Conservation (phyloP, 2,888 invertebrate species). For the Cheilosia grossa region DNA sequence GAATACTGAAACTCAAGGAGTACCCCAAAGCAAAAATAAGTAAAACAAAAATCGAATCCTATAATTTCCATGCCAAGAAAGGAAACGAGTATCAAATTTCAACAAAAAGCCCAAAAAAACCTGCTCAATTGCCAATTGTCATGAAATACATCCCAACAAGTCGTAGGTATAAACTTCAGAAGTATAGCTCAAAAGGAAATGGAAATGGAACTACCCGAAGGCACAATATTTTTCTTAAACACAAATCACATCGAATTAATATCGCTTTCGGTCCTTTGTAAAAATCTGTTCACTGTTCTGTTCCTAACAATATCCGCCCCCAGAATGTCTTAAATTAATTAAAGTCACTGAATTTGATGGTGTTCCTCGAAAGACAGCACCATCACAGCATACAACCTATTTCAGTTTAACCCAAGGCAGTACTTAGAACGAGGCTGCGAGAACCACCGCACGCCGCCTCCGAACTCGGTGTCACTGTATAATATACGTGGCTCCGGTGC, state of each 20-base stretch:
- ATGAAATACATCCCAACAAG: slow-evolving; percentile 28
- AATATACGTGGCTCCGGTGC: slow-evolving; percentile 41
- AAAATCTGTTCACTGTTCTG: slow-evolving; percentile 45
- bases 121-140: slow-evolving; percentile 7
- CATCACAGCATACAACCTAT: slow-evolving; percentile 2
- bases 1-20: background rate
- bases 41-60: slow-evolving; percentile 9
- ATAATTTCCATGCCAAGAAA: slow-evolving; percentile 1
- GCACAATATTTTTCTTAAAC: slow-evolving; percentile 25
- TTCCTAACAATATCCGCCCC: slow-evolving; percentile 23
- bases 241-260: slow-evolving; percentile 49
- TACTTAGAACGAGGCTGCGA: slow-evolving; percentile 9
- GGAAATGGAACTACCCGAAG: slow-evolving; percentile 20
- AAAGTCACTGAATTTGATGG: slow-evolving; percentile 51
- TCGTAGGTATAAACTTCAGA: slow-evolving; percentile 32
- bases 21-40: background rate
- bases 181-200: slow-evolving; percentile 23
- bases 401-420: slow-evolving; percentile 20
- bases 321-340: slow-evolving; percentile 52
- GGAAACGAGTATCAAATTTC: background rate
- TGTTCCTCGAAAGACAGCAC: background rate
- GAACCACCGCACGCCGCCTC: background rate
- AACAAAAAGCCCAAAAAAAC: slow-evolving; percentile 5
- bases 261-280: background rate
- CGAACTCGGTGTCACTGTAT: slow-evolving; percentile 22